Base-by-base conservation (phyloP, 2,888 invertebrate species). In the Nomada hirtipes region DNA sequence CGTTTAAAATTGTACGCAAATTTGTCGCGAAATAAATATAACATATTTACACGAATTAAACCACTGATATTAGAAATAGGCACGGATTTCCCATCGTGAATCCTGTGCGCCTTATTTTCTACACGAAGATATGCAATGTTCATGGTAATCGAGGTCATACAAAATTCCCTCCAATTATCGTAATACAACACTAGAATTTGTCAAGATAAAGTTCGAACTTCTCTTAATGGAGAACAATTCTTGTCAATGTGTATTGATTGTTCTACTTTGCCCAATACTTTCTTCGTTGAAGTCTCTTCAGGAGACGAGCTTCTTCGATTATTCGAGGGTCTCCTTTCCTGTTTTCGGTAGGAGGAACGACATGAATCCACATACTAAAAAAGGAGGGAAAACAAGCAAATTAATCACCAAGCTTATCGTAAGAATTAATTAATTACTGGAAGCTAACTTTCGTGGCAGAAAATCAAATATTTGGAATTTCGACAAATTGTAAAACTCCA, bases 291-390 rank as follows among this genome's bases (percentile, higher is more conserved):
- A 61, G 70, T 75, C 57, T 67, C 36, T 13, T 29, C 60, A 50
- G 65, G 44, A 73, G 53, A 57, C 4, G 15, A 57, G 23, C 26
- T 26, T 42, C 10, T 50, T 42, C 20, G 20, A n/a, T 63, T 85
- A 89, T 0, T 88, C 87, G 15, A 97, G 93, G 57, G 96, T 96
- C 91, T 96, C 96, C 91, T 96, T 96, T 88, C 97, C 97, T 81
- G 97, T 97, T 94, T 95, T 96, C 90, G 97, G 97, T 92, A 97
- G 95, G 92, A 97, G 94, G 94, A 97, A 95, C 93, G 97, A 97
- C 86, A 97, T 95, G 84, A 96, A 93, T 82, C 96, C 97, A 94
- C 97, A 96, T 90, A 95, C 97, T 97, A 94, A 52, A 95, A 95
- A 85, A 52, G 11, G 29, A 42, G 4, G 10, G 15, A 23, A 18